Percentiles rank a stretch among this genome's conserved stretches.
phyloP scores from a whole-genome alignment of 2,797 vertebrate species.

The Sebastes vulpes region DNA sequence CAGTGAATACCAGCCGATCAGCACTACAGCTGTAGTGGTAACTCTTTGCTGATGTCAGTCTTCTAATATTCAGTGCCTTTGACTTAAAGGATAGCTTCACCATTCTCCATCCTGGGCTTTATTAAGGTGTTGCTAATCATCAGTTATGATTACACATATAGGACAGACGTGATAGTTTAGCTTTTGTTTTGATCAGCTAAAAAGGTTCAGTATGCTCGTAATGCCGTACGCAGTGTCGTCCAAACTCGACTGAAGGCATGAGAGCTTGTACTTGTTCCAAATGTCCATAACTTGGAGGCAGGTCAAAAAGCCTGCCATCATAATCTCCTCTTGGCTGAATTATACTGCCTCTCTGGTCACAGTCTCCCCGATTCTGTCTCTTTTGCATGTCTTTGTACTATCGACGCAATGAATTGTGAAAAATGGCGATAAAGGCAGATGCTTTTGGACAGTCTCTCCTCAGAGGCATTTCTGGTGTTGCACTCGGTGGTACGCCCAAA shows the following conservation, averaged over 20 bases:
- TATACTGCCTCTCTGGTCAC: not conserved
- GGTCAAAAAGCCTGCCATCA: not conserved
- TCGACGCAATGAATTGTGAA: constrained; percentile 18
- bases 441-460: constrained; percentile 4
- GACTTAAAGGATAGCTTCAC: not conserved
- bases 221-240: not conserved
- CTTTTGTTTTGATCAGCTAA: not conserved
- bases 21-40: not conserved
- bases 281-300: not conserved
- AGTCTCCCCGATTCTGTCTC: not conserved
- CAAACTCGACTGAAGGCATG: not conserved
- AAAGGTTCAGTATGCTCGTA: not conserved
- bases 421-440: not conserved
- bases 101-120: not conserved
- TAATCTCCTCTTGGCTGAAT: not conserved
- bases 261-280: not conserved
- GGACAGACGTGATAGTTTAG: not conserved
- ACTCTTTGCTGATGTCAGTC: not conserved
- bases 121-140: not conserved
- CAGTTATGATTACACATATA: not conserved
- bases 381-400: constrained; percentile 9
- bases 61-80: constrained; percentile 5
- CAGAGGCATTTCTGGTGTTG: constrained; percentile 17
- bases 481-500: not conserved
- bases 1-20: constrained; percentile 20